Conservation (phyloP, 1,140 invertebrate genomes). For the Drosophila arizonae region DNA sequence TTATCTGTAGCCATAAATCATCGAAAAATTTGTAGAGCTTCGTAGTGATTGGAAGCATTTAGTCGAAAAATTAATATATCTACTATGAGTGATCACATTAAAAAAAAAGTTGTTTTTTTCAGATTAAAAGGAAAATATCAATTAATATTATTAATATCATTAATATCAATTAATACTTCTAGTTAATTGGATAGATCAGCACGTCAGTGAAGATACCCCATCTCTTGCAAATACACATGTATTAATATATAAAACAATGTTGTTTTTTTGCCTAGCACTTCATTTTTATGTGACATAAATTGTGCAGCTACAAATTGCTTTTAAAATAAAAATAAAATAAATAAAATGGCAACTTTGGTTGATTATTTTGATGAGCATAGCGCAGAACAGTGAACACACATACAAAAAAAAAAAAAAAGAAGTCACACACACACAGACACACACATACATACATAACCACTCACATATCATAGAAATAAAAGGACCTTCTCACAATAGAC, state of each 20-base stretch:
- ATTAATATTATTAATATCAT: too few relatives aligned
- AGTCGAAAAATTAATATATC: too few relatives aligned
- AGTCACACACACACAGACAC: slow-evolving; percentile 11
- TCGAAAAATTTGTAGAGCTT: too few relatives aligned
- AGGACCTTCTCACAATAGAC: slow-evolving; percentile 41
- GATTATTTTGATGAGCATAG: slow-evolving; percentile 76
- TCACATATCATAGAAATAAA: background rate
- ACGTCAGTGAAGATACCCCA: background rate
- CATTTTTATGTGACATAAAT: slow-evolving; percentile 73
- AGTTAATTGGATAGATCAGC: background rate
- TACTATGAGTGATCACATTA: too few relatives aligned
- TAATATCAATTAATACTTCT: too few relatives aligned
- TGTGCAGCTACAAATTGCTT: slow-evolving; percentile 66
- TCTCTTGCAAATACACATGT: too few relatives aligned
- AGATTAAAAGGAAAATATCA: too few relatives aligned
- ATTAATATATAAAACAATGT: background rate
- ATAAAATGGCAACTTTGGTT: slow-evolving; percentile 61
- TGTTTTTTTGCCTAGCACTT: slow-evolving; percentile 61
- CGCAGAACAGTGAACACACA: slow-evolving; percentile 64
- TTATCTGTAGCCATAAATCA: too few relatives aligned
- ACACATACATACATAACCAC: slow-evolving; percentile 4
- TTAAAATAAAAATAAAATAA: slow-evolving; percentile 51
- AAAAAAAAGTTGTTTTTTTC: too few relatives aligned
- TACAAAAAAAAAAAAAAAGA: slow-evolving; percentile 1
- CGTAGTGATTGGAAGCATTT: too few relatives aligned